These are phyloP conservation scores for Engraulis encrasicolus DNA, from an alignment of 2,113 vertebrate species.

Conservation along the genomic window DNA sequence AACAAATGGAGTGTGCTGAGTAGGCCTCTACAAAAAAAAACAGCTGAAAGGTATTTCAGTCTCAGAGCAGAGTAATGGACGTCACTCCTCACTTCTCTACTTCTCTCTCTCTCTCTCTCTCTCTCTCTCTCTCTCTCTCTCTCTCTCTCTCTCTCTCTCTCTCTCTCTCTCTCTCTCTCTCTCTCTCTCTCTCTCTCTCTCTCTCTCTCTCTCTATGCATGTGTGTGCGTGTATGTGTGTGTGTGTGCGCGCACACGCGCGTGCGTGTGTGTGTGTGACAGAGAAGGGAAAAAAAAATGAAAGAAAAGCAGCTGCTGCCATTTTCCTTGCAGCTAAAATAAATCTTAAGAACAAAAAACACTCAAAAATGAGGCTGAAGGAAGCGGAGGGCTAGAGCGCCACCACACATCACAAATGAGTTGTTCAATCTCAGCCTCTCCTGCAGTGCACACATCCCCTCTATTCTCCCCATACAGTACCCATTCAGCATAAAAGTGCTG, in stretches of 20 bases:
- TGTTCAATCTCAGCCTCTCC: neutral
- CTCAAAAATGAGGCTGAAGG: neutral
- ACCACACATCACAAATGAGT: constrained; percentile 1
- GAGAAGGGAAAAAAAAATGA: neutral
- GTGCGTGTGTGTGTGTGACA: neutral
- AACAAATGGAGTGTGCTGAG: neutral
- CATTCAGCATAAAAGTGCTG: neutral
- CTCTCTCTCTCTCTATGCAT: too few species aligned
- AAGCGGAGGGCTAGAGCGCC: neutral
- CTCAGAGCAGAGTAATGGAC: constrained; percentile 35
- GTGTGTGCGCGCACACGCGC: neutral
- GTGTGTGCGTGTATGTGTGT: neutral
- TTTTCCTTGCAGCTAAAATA: neutral
- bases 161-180: too few species aligned
- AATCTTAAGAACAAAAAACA: constrained; percentile 18
- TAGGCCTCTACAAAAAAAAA: constrained; percentile 36
- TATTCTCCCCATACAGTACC: neutral
- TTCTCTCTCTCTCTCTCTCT: too few species aligned
- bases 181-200: too few species aligned
- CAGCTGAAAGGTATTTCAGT: constrained; percentile 44
- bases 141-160: too few species aligned
- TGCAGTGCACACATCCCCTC: neutral
- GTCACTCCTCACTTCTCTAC: too few species aligned
- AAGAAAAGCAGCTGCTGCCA: constrained; percentile 7
- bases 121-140: too few species aligned